phyloP scores from a whole-genome alignment of 1,140 invertebrate species.

The Cephus cinctus region DNA sequence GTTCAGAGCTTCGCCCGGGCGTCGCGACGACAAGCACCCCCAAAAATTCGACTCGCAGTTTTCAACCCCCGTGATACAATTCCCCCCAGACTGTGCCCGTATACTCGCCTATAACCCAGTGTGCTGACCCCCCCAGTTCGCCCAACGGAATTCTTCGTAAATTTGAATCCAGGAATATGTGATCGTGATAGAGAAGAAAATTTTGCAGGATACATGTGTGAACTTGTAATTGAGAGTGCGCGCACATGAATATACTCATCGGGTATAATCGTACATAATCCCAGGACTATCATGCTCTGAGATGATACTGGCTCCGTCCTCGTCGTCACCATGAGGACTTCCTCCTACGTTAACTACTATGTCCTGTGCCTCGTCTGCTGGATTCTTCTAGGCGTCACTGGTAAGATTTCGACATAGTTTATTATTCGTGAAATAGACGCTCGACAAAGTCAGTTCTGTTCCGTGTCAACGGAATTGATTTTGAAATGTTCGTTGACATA shows the following conservation, averaged over 20 bases:
- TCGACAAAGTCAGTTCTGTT: too few species aligned
- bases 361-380: constrained; percentile 54
- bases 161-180: too few species aligned
- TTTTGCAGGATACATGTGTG: too few species aligned
- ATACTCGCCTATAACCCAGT: too few species aligned
- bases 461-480: too few species aligned
- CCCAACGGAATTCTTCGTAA: too few species aligned
- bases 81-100: too few species aligned
- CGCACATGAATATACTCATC: too few species aligned
- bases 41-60: constrained; percentile 17
- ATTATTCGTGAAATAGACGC: background rate
- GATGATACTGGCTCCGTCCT: constrained; percentile 29
- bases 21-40: constrained; percentile 44
- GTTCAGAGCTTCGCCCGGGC: constrained; percentile 57
- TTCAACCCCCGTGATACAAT: constrained; percentile 10
- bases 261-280: constrained; percentile 12
- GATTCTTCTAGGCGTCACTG: constrained; percentile 53
- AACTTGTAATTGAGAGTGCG: too few species aligned
- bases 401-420: constrained; percentile 34
- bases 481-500: too few species aligned
- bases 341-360: constrained; percentile 54
- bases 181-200: too few species aligned
- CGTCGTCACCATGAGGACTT: constrained; percentile 51
- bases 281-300: constrained; percentile 20
- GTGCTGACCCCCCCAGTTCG: too few species aligned